Conservation (phyloP, 2,113 vertebrate species). For the Aldabrachelys gigantea region DNA sequence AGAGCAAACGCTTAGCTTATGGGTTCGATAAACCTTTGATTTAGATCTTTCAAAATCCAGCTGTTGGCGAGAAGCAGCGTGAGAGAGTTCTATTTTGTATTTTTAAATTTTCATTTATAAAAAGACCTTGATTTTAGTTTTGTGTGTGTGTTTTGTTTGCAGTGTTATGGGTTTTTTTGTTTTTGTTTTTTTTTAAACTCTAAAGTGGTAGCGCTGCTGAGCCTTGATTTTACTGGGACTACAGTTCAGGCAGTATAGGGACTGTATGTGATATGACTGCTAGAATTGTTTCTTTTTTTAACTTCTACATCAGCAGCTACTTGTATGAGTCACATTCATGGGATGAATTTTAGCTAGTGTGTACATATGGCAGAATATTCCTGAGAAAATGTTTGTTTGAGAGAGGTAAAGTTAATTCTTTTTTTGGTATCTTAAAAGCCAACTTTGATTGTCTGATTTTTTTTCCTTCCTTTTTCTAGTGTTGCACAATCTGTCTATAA, state of each 20-base stretch:
- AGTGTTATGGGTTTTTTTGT: too few relatives aligned
- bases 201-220: background rate
- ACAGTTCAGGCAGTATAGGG: background rate
- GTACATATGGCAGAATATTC: slow-evolving; percentile 38
- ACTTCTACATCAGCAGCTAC: slow-evolving; percentile 59
- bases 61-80: slow-evolving; percentile 29
- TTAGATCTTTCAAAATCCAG: slow-evolving; percentile 50
- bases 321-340: slow-evolving; percentile 63
- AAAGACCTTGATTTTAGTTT: slow-evolving; percentile 5
- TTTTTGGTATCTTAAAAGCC: slow-evolving; percentile 5
- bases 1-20: background rate
- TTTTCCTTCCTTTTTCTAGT: background rate
- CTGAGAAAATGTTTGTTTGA: slow-evolving; percentile 10
- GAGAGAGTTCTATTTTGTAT: background rate
- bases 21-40: slow-evolving; percentile 2
- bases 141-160: background rate
- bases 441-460: background rate
- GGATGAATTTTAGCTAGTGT: slow-evolving; percentile 66
- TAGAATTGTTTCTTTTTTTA: slow-evolving; percentile 72
- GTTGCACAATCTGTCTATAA: background rate
- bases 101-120: slow-evolving; percentile 42
- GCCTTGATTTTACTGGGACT: background rate
- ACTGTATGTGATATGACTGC: slow-evolving; percentile 28
- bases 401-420: slow-evolving; percentile 20
- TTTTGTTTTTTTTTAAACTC: background rate